phyloP scores from a whole-genome alignment of 23 tunicate species.

The Botrylloides violaceus region DNA sequence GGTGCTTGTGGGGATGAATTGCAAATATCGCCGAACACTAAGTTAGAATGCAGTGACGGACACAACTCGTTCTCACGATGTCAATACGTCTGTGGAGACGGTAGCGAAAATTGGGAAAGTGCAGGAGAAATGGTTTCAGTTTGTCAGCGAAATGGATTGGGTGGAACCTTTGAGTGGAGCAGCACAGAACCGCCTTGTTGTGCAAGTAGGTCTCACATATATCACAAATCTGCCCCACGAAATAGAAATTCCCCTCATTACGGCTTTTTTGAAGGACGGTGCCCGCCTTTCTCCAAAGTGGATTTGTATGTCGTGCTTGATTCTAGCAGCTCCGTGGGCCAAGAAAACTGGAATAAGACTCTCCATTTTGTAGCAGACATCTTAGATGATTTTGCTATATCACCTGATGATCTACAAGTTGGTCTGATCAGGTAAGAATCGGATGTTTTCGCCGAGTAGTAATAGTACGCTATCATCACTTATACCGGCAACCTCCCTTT shows the following conservation, averaged over 20 bases:
- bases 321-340: slow-evolving; percentile 90
- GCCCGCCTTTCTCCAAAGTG: slow-evolving; percentile 71
- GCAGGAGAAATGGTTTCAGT: slow-evolving; percentile 32
- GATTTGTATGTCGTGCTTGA: slow-evolving; percentile 80
- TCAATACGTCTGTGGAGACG: slow-evolving; percentile 49
- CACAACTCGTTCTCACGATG: slow-evolving; percentile 59
- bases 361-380: slow-evolving; percentile 49
- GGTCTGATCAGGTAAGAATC: slow-evolving; percentile 61
- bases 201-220: slow-evolving; percentile 53
- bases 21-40: slow-evolving; percentile 18
- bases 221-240: too few species aligned
- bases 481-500: not conserved
- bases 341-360: slow-evolving; percentile 87
- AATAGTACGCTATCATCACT: not conserved
- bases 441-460: not conserved
- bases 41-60: slow-evolving; percentile 36
- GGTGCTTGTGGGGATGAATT: slow-evolving; percentile 39
- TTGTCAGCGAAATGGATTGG: slow-evolving; percentile 24
- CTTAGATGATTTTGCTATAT: slow-evolving; percentile 56
- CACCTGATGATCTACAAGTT: slow-evolving; percentile 53
- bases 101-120: slow-evolving; percentile 43
- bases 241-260: too few species aligned
- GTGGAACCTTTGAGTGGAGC: slow-evolving; percentile 45
- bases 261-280: slow-evolving; percentile 37
- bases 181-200: slow-evolving; percentile 59